Evolutionary conservation across 2,113 vertebrate species (phyloP), one percentile per base, ranked within the genome.

Genomic region (Ammodytes marinus): DNA sequence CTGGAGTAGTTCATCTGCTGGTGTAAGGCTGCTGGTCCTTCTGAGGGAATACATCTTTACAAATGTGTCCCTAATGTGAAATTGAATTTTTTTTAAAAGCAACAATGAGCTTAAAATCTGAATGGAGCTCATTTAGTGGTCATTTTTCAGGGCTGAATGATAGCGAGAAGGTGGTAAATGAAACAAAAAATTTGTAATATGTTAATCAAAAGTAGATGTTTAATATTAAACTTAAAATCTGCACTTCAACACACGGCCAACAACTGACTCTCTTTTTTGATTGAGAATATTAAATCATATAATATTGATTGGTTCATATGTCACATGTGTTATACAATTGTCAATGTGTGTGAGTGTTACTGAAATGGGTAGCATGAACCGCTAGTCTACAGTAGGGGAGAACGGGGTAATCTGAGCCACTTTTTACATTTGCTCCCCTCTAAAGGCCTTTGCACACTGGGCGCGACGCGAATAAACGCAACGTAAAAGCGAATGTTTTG

Each of bases 91-190:
- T 27, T 27, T 27, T 27, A 27, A 27, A 27, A 27, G 27, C 68
- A 77, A 72, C 40, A 83, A 84, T 84, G 75, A 75, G 69, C 60
- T 57, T 71, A 59, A 68, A 53, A 64, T 59, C 47, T 55, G 69
- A 83, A 58, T 77, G 70, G 46, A 64, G 67, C 76, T 74, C 64
- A 67, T 85, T 85, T 82, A 73, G 68, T 66, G 47, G 72, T 66
- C 61, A 74, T 88, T 85, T 83, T 64, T 85, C 71, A 77, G 57
- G 17, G 74, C 77, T 87, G 77, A 75, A 27, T 27, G 27, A 27
- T 27, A 27, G 27, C 27, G 27, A 27, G 27, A 27, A 27, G 27
- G 27, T 27, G 27, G 27, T 27, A 27, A 27, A 27, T 27, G 27
- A 27, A 27, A 27, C 27, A 27, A 27, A 27, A 27, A 27, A 27